These are phyloP conservation scores for Craniophora ligustri DNA, from an alignment of 2,888 invertebrate genomes.

Conservation along the genomic window DNA sequence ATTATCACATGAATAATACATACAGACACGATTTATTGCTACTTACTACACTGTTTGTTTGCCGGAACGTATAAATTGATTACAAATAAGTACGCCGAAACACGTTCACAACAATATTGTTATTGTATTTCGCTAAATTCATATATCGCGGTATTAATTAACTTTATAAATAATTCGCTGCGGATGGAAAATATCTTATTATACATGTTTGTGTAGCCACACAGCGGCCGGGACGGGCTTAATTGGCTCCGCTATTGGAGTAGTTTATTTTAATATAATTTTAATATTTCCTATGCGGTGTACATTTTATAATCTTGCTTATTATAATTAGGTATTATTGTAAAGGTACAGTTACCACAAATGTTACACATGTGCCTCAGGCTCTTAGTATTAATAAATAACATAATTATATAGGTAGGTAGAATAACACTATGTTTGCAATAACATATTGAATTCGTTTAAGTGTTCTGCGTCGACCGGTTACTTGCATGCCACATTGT, in stretches of 20 bases:
- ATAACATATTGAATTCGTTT: no score
- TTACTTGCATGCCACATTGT: no score
- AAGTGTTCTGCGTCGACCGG: no score
- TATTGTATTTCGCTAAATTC: slow-evolving; percentile 30
- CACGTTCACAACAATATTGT: slow-evolving; percentile 17
- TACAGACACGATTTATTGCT: background rate
- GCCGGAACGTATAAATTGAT: slow-evolving; percentile 31
- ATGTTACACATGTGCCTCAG: background rate
- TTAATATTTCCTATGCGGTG: no score
- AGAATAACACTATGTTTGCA: no score
- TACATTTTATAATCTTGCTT: no score
- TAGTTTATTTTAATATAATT: no score
- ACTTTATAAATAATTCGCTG: slow-evolving; percentile 29
- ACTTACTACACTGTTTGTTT: slow-evolving; percentile 7
- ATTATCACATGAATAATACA: slow-evolving; percentile 36
- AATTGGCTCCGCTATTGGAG: no score
- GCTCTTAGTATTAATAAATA: no score
- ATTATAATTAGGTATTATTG: background rate
- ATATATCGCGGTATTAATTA: slow-evolving; percentile 40
- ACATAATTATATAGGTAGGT: no score
- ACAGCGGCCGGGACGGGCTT: slow-evolving; percentile 13
- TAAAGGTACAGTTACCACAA: background rate
- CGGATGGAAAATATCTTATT: slow-evolving; percentile 25
- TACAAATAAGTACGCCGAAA: slow-evolving; percentile 29
- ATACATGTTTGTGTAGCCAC: slow-evolving; percentile 14